Evolutionary conservation across 2,113 vertebrate species (phyloP).

Genomic region (Verasper variegatus): DNA sequence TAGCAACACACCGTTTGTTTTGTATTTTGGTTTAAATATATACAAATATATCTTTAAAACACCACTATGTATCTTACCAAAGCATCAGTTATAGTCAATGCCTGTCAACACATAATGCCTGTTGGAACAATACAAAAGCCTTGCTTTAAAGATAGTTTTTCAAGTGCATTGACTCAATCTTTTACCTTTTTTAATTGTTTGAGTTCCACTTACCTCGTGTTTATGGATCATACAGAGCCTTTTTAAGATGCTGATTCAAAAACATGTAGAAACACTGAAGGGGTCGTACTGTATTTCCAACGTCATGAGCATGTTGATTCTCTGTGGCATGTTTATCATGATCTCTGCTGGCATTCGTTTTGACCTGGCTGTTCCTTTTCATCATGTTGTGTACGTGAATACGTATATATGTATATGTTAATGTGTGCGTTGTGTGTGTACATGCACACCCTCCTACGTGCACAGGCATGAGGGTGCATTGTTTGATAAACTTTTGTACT

Average conservation of each 20-base stretch:
- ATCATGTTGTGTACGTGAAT: slow-evolving; percentile 27
- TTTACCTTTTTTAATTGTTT: slow-evolving; percentile 5
- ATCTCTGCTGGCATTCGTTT: slow-evolving; percentile 27
- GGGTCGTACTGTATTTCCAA: slow-evolving; percentile 32
- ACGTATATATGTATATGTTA: slow-evolving; percentile 1
- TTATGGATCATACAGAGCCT: slow-evolving; percentile 29
- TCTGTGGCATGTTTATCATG: slow-evolving; percentile 45
- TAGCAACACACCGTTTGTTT: slow-evolving; percentile 13
- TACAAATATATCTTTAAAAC: slow-evolving; percentile 9
- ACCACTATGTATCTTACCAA: slow-evolving; percentile 63
- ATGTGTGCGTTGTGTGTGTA: slow-evolving; percentile 3
- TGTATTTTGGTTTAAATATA: slow-evolving; percentile 23
- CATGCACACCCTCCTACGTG: slow-evolving; percentile 6
- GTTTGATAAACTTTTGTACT: slow-evolving; percentile 63
- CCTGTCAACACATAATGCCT: slow-evolving; percentile 68
- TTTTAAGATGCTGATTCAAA: slow-evolving; percentile 28
- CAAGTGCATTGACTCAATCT: slow-evolving; percentile 43
- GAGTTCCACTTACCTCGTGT: slow-evolving; percentile 29
- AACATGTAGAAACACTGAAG: slow-evolving; percentile 9
- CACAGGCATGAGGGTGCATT: slow-evolving; percentile 31
- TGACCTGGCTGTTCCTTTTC: slow-evolving; percentile 57
- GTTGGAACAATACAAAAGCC: slow-evolving; percentile 64
- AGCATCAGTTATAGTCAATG: slow-evolving; percentile 52
- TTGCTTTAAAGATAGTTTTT: slow-evolving; percentile 50
- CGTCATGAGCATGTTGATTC: slow-evolving; percentile 48